phyloP scores from a whole-genome alignment of 2,113 vertebrate species.

The Varanus salvator region DNA sequence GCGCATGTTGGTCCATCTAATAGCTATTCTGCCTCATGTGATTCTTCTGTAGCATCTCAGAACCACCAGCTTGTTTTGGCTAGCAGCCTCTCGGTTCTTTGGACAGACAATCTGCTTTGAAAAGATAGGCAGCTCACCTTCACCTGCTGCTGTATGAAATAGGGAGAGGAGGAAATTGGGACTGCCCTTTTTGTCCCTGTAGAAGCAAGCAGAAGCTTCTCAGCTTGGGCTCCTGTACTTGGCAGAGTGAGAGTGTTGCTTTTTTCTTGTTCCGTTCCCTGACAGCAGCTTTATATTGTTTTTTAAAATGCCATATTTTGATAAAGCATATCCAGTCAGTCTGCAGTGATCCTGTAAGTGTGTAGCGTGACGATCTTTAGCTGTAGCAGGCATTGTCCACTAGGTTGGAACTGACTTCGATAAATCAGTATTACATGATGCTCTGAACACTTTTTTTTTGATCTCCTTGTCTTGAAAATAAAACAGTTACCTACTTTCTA shows the following conservation, averaged over 20 bases:
- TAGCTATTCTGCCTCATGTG: background rate
- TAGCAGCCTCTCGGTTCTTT: background rate
- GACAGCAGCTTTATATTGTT: conserved; percentile 52
- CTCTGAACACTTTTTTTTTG: conserved; percentile 44
- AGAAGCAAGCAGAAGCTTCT: background rate
- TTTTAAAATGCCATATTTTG: conserved; percentile 58
- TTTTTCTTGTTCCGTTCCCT: conserved; percentile 15
- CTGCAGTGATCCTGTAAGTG: conserved; percentile 46
- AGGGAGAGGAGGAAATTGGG: background rate
- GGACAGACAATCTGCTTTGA: background rate
- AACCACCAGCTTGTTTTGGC: background rate
- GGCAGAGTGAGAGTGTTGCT: conserved; percentile 6
- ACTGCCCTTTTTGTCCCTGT: conserved; percentile 23
- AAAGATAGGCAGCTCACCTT: background rate
- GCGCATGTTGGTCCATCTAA: no score
- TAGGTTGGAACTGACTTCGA: conserved; percentile 58
- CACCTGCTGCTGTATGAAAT: background rate
- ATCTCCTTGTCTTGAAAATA: conserved; percentile 56
- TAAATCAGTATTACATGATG: conserved; percentile 72
- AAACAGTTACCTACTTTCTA: conserved; percentile 54
- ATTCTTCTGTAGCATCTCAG: background rate
- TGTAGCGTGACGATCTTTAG: conserved; percentile 49
- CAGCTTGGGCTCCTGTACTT: conserved; percentile 36
- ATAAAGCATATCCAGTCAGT: background rate
- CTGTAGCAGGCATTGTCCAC: conserved; percentile 55